These are phyloP conservation scores for Cercocebus atys DNA, from an alignment of 2,113 vertebrate genomes.

Conservation along the genomic window DNA sequence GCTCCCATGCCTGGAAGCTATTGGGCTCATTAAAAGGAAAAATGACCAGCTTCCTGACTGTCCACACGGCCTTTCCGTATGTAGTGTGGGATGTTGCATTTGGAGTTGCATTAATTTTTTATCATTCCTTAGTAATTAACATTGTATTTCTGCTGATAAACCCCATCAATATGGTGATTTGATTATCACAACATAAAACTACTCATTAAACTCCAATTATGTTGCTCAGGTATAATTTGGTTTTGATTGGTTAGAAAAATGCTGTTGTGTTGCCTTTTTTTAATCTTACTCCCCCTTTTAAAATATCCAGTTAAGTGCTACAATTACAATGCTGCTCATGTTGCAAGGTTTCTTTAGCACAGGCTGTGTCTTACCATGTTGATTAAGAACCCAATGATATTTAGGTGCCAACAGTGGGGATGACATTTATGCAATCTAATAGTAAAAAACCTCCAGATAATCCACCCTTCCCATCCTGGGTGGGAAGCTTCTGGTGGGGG, in stretches of 20 bases:
- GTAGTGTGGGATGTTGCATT: neutral
- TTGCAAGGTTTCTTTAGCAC: conserved; percentile 35
- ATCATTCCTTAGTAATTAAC: conserved; percentile 76
- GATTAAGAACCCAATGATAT: conserved; percentile 45
- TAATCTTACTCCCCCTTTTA: neutral
- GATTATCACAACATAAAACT: conserved; percentile 81
- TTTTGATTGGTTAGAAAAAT: conserved; percentile 79
- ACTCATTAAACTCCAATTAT: conserved; percentile 80
- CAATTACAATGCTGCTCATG: neutral
- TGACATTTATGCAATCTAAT: conserved; percentile 65
- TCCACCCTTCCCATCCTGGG: conserved; percentile 7
- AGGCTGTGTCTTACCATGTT: conserved; percentile 34
- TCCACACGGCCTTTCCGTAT: neutral
- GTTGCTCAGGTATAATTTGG: conserved; percentile 80
- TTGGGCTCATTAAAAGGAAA: conserved; percentile 63
- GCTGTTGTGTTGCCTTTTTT: conserved; percentile 57
- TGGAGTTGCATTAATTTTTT: conserved; percentile 68
- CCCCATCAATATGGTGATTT: conserved; percentile 78
- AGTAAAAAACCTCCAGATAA: conserved; percentile 27
- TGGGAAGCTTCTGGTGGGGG: conserved; percentile 51
- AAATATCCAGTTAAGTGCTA: neutral
- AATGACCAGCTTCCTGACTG: conserved; percentile 54
- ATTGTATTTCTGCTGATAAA: conserved; percentile 80
- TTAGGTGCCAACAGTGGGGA: conserved; percentile 21
- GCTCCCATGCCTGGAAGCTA: conserved; percentile 70